A percentile compares a stretch with the other conserved stretches of the same genome.
These are phyloP conservation scores for Drosophila multiciliata DNA, from an alignment of 2,888 invertebrate genomes.

Conservation along the genomic window DNA sequence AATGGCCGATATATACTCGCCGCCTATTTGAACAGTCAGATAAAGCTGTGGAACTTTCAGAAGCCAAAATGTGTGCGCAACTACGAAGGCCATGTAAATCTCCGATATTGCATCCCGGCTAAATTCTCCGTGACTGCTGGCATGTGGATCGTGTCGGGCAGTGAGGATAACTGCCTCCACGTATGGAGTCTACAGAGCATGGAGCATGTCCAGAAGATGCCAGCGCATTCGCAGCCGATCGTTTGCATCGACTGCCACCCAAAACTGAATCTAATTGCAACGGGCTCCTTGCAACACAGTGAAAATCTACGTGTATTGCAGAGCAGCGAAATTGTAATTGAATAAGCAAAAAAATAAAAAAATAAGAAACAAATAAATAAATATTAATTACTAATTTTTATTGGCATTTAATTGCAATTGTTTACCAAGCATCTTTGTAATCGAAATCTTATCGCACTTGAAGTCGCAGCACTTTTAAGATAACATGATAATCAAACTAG, in stretches of 20 bases:
- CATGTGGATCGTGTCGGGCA: conserved; percentile 99
- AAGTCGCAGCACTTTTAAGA: conserved; percentile 24
- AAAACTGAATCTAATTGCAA: conserved; percentile 98
- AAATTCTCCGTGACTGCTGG: conserved; percentile 99
- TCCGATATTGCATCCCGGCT: conserved; percentile 99
- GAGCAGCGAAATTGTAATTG: conserved; percentile 90
- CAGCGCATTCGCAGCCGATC: conserved; percentile 97
- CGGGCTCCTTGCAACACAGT: conserved; percentile 98
- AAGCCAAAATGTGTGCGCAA: conserved; percentile 99
- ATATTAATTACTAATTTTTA: conserved; percentile 6
- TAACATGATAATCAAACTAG: conserved; percentile 48
- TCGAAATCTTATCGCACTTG: conserved; percentile 32
- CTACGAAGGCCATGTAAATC: conserved; percentile 98
- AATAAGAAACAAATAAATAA: conserved; percentile 5
- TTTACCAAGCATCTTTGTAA: conserved; percentile 3
- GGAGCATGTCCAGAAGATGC: conserved; percentile 98
- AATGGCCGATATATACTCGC: conserved; percentile 99
- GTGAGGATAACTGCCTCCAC: conserved; percentile 98
- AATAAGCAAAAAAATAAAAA: conserved; percentile 10
- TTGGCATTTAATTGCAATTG: conserved; percentile 23
- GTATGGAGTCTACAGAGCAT: conserved; percentile 99
- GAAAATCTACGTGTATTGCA: conserved; percentile 99
- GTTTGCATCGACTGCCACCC: conserved; percentile 99
- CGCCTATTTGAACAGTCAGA: conserved; percentile 98
- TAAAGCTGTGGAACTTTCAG: conserved; percentile 99